phyloP scores from a whole-genome alignment of 2,113 vertebrate species.

The Gopherus evgoodei region DNA sequence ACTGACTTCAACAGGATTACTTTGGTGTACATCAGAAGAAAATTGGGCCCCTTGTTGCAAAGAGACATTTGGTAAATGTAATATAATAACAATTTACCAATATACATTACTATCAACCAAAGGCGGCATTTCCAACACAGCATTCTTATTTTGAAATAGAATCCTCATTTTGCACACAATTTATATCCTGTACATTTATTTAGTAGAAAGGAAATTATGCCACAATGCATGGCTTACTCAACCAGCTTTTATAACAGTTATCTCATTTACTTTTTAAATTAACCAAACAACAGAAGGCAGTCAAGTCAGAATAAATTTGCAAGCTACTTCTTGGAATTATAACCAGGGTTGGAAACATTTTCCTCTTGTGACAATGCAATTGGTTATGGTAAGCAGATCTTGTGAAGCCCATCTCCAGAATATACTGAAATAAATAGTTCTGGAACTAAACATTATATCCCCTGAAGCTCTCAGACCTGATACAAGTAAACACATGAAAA shows the following conservation, averaged over 20 bases:
- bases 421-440: conserved; percentile 30
- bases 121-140: background rate
- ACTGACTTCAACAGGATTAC: background rate
- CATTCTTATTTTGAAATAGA: background rate
- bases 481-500: conserved; percentile 37
- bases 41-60: background rate
- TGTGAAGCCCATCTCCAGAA: conserved; percentile 40
- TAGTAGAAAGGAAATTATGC: background rate
- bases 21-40: background rate
- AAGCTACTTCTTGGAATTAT: background rate
- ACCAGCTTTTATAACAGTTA: background rate
- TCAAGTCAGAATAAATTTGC: conserved; percentile 36
- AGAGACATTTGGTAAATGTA: background rate
- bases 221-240: background rate
- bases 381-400: conserved; percentile 17
- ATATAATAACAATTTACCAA: background rate
- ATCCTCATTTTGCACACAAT: background rate
- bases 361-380: conserved; percentile 50
- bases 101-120: background rate
- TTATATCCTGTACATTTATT: background rate
- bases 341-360: background rate
- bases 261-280: background rate
- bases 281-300: background rate
- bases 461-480: conserved; percentile 34
- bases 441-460: background rate